Base-by-base conservation (phyloP, 1,140 invertebrate genomes). In the Potamilus streckersoni region DNA sequence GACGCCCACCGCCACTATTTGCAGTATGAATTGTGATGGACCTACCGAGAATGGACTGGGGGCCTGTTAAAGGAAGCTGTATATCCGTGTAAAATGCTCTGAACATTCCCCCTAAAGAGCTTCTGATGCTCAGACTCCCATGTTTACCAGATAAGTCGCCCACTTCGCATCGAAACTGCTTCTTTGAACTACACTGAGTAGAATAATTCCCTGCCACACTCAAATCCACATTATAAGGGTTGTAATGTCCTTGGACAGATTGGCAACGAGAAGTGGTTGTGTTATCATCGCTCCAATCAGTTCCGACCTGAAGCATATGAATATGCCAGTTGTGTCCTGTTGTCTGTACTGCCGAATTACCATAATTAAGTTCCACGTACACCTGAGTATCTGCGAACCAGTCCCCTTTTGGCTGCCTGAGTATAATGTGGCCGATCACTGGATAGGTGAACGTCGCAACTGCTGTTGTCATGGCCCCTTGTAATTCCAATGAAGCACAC, bases 21-120 rank as follows among this genome's bases (percentile, higher is more conserved):
- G 97, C 95, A 88, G 96, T 96, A 82, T 96, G 96, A 62, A 98
- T 93, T 0, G 97, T 95, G 56, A 99, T 87, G 20, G 96, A 96
- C 84, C 94, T 94, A 19, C 94, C 95, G 76, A 97, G 84, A 78
- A 98, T 93, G 69, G 92, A 93, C 78, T 93, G 88, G 19, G 92
- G 91, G 19, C 97, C 97, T 13, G 93, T 93, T 5, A 99, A 89
- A 11, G 96, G 93, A 23, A 98, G 85, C 84, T 93, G 90, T 1
- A 84, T 74, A 87, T 97, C 96, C 0, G 95, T 96, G 85, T 95
- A 95, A 78, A 97, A 91, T 69, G 91, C 92, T 62, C 95, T 91
- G n/a, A 94, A 95, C 20, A 93, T 93, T 69, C 94, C 91, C 0
- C 85, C 87, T 79, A 93, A 94, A 77, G 92, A 92, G 1, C 95